These are phyloP conservation scores for Hycleus cichorii DNA, from an alignment of 1,140 invertebrate species.

Conservation along the genomic window DNA sequence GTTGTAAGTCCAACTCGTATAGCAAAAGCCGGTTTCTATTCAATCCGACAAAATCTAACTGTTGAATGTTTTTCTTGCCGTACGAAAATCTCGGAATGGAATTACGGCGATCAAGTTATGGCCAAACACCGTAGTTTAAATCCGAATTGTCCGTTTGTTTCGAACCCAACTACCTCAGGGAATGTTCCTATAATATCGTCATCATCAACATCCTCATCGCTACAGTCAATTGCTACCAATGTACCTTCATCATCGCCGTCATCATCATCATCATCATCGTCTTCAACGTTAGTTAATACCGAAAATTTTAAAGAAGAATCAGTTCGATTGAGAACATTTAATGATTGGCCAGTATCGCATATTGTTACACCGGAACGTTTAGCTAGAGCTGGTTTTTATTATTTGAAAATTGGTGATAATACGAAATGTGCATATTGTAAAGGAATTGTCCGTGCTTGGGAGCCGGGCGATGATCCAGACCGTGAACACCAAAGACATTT, in stretches of 20 bases:
- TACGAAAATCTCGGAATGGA: constrained; percentile 64
- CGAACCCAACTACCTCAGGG: constrained; percentile 52
- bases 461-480: constrained; percentile 63
- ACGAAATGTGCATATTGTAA: constrained; percentile 80
- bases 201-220: not conserved
- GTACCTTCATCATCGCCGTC: constrained; percentile 13
- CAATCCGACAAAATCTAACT: constrained; percentile 56
- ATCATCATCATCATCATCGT: constrained; percentile 2
- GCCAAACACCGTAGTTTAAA: constrained; percentile 52
- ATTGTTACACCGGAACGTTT: constrained; percentile 59
- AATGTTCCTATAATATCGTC: constrained; percentile 51
- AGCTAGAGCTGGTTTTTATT: constrained; percentile 79
- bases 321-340: constrained; percentile 55
- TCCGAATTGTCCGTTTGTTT: constrained; percentile 66
- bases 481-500: constrained; percentile 65
- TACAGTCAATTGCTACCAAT: not conserved
- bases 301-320: constrained; percentile 22
- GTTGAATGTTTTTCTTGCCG: constrained; percentile 72
- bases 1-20: constrained; percentile 56
- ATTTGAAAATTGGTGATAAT: constrained; percentile 50
- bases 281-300: not conserved
- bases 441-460: constrained; percentile 65
- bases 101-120: constrained; percentile 66
- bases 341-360: constrained; percentile 54
- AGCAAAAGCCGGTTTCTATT: constrained; percentile 78